Percentiles rank a stretch among this genome's conserved stretches.
These are phyloP conservation scores for Mergus octosetaceus DNA, from an alignment of 2,797 vertebrate genomes.

Conservation along the genomic window DNA sequence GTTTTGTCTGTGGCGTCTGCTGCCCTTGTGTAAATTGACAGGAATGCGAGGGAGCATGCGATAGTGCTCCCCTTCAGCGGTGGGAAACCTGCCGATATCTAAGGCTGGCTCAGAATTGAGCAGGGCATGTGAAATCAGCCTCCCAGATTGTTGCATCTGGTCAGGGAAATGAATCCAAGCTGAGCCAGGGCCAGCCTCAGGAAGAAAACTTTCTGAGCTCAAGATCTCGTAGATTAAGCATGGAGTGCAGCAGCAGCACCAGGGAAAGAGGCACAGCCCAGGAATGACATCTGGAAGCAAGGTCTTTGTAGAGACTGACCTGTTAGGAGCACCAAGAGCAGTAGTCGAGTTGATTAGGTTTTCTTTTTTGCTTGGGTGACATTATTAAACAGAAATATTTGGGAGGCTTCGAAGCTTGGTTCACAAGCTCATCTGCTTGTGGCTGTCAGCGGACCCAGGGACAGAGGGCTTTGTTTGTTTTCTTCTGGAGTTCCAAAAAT, in stretches of 20 bases:
- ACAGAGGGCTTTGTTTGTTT: not conserved
- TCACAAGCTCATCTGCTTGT: not conserved
- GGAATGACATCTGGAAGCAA: not conserved
- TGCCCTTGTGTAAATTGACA: not conserved
- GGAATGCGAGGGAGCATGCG: not conserved
- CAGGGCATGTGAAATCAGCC: not conserved
- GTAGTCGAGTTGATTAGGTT: not conserved
- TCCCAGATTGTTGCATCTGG: conserved; percentile 17
- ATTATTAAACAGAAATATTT: not conserved
- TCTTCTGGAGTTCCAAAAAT: not conserved
- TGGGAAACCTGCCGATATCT: not conserved
- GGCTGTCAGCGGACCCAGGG: not conserved
- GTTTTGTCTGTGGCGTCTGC: not conserved
- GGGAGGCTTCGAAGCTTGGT: not conserved
- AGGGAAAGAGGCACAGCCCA: not conserved
- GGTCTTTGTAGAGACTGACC: not conserved
- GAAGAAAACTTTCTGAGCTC: not conserved
- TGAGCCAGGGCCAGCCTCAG: not conserved
- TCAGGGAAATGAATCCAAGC: not conserved
- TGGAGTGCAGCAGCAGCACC: not conserved
- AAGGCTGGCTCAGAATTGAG: not conserved
- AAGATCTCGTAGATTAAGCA: not conserved
- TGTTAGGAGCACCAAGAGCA: not conserved
- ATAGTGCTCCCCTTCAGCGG: not conserved
- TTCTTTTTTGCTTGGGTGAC: not conserved